Evolutionary conservation across 2,888 invertebrate genomes (phyloP).

Genomic region (Tanytarsus gracilentus): DNA sequence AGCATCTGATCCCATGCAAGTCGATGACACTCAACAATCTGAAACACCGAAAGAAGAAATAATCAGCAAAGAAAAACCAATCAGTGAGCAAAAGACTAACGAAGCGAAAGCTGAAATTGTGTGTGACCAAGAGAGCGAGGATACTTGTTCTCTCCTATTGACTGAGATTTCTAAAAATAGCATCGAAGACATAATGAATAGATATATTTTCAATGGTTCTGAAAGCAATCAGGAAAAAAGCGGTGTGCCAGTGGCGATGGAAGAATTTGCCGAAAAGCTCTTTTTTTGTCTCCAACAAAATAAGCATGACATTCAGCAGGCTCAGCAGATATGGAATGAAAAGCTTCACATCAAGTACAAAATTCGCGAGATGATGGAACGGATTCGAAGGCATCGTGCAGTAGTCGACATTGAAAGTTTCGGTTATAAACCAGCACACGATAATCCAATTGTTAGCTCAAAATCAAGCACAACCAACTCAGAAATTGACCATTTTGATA

Average conservation of each 20-base stretch:
- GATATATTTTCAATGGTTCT: not conserved
- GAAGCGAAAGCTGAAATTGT: not conserved
- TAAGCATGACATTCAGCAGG: conserved; percentile 8
- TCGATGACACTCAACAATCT: too few relatives aligned
- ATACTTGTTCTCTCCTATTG: too few relatives aligned
- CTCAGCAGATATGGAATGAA: conserved; percentile 19
- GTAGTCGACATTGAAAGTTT: conserved; percentile 12
- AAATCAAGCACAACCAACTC: conserved; percentile 24
- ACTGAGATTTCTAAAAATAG: not conserved
- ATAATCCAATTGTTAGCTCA: not conserved
- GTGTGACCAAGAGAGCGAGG: not conserved
- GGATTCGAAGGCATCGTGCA: conserved; percentile 4
- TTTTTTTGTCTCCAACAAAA: conserved; percentile 17
- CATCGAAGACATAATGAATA: conserved; percentile 1
- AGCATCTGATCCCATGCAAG: too few relatives aligned
- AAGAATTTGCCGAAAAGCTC: conserved; percentile 14
- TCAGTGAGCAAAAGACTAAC: not conserved
- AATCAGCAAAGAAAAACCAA: too few relatives aligned
- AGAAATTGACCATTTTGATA: conserved; percentile 1
- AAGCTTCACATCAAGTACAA: conserved; percentile 16
- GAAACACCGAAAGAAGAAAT: too few relatives aligned
- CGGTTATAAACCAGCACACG: not conserved
- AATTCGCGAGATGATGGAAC: conserved; percentile 16
- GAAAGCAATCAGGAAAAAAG: not conserved
- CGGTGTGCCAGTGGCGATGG: not conserved